Evolutionary conservation across 2,113 vertebrate species (phyloP).

Genomic region (Protomyctophum bolini): DNA sequence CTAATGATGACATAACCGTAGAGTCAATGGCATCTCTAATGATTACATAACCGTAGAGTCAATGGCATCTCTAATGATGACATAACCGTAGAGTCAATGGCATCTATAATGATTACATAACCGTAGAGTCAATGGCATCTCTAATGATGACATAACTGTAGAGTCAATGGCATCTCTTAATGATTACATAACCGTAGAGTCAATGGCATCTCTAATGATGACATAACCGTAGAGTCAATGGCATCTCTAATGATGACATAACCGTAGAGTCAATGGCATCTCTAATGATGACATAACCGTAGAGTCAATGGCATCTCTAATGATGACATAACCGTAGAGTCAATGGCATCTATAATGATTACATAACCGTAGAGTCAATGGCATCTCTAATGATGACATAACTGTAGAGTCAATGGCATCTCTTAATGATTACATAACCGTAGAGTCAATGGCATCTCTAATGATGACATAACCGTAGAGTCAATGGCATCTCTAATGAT

Average conservation of each 20-base stretch:
- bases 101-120: too few relatives aligned
- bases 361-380: too few relatives aligned
- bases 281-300: too few relatives aligned
- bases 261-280: background rate
- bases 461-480: conserved; percentile 33
- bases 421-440: conserved; percentile 32
- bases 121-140: too few relatives aligned
- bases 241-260: conserved; percentile 28
- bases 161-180: background rate
- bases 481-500: background rate
- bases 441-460: background rate
- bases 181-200: conserved; percentile 32
- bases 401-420: background rate
- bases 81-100: conserved; percentile 14
- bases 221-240: conserved; percentile 19
- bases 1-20: conserved; percentile 36
- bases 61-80: too few relatives aligned
- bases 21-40: background rate
- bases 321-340: conserved; percentile 31
- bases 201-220: conserved; percentile 8
- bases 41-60: too few relatives aligned
- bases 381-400: conserved; percentile 44
- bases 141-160: conserved; percentile 37
- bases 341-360: background rate
- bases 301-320: too few relatives aligned